Percentiles rank a stretch among this genome's conserved stretches.
These are phyloP conservation scores for Odocoileus virginianus DNA, from an alignment of 2,113 vertebrate species.

Conservation along the genomic window DNA sequence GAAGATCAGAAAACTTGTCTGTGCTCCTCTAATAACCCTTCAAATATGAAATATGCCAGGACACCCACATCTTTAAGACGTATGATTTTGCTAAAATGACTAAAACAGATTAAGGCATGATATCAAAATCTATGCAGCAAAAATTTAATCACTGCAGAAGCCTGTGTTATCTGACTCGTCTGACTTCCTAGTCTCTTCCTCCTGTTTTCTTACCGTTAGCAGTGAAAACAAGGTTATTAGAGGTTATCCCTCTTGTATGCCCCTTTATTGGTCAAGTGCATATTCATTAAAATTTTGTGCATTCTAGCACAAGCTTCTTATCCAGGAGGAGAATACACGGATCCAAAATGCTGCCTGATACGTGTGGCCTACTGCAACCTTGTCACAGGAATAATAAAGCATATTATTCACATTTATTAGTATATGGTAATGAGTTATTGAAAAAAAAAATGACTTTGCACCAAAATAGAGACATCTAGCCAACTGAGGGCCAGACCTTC, in stretches of 20 bases:
- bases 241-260: not conserved
- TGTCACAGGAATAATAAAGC: not conserved
- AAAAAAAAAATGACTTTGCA: conserved; percentile 13
- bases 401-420: conserved; percentile 24
- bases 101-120: not conserved
- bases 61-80: not conserved
- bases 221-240: not conserved
- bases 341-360: not conserved
- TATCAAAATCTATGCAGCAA: not conserved
- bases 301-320: not conserved
- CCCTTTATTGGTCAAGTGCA: not conserved
- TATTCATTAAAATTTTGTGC: not conserved
- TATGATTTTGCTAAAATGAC: not conserved
- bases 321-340: not conserved
- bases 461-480: conserved; percentile 2
- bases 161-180: not conserved
- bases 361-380: not conserved
- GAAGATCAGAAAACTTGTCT: not conserved
- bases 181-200: not conserved
- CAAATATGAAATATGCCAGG: not conserved
- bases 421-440: conserved; percentile 10
- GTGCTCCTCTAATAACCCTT: not conserved
- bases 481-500: not conserved
- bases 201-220: not conserved
- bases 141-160: not conserved